phyloP scores from a whole-genome alignment of 2,888 invertebrate species.

The Macaria liturata region DNA sequence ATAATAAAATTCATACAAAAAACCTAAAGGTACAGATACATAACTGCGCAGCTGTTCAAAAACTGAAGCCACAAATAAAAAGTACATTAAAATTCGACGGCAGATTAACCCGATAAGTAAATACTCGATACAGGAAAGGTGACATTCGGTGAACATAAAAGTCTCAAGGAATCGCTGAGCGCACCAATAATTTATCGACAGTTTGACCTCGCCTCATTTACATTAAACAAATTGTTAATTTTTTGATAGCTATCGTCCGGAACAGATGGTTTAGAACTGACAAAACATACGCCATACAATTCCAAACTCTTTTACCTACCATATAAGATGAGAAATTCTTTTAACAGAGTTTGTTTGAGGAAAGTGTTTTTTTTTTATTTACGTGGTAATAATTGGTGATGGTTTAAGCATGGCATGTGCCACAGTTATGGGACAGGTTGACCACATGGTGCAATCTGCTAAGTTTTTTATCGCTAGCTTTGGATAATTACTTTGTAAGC shows the following conservation, averaged over 20 bases:
- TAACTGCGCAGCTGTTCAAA: constrained; percentile 54
- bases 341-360: constrained; percentile 40
- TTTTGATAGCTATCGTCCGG: constrained; percentile 80
- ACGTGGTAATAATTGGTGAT: constrained; percentile 70
- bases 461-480: constrained; percentile 70
- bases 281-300: constrained; percentile 21
- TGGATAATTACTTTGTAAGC: constrained; percentile 49
- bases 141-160: constrained; percentile 79
- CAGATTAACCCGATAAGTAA: constrained; percentile 71
- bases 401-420: constrained; percentile 78
- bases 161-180: constrained; percentile 68
- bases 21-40: not conserved
- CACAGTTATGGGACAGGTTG: constrained; percentile 80
- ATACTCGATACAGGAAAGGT: constrained; percentile 68
- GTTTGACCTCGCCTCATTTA: constrained; percentile 78
- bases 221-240: constrained; percentile 84
- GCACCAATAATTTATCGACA: constrained; percentile 76
- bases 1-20: too few species aligned
- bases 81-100: constrained; percentile 60
- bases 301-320: constrained; percentile 29
- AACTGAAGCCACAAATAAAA: constrained; percentile 47
- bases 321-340: constrained; percentile 34
- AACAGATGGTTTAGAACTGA: constrained; percentile 69
- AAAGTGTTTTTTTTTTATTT: constrained; percentile 65
- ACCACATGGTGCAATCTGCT: constrained; percentile 80